These are phyloP conservation scores for Xerus rutilus DNA, from an alignment of 2,797 vertebrate genomes.

Conservation along the genomic window DNA sequence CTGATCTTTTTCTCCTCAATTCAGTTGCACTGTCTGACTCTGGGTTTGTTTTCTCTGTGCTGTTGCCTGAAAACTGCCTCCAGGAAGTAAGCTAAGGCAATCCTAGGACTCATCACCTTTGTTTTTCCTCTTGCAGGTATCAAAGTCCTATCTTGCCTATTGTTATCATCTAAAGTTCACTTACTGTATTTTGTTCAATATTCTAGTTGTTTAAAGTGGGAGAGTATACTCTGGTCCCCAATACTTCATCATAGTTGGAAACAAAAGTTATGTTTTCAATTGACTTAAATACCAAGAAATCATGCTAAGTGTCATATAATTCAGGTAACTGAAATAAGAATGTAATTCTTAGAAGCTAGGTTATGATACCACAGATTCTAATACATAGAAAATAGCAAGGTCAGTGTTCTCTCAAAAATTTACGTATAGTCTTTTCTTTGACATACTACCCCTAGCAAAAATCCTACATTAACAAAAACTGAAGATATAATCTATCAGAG, in stretches of 20 bases:
- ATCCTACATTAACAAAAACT: neutral
- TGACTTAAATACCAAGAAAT: slow-evolving; percentile 45
- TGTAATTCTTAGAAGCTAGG: slow-evolving; percentile 20
- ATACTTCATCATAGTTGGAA: neutral
- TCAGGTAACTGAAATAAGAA: slow-evolving; percentile 58
- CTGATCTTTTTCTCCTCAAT: neutral
- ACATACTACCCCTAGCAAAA: neutral
- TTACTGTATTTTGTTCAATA: neutral
- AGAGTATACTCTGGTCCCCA: neutral
- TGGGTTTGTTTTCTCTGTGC: neutral
- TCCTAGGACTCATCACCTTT: neutral
- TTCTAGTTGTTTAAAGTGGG: neutral
- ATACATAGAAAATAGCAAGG: neutral
- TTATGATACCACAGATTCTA: slow-evolving; percentile 11
- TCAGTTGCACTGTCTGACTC: neutral
- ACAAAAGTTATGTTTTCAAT: slow-evolving; percentile 44
- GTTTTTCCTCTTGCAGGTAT: slow-evolving; percentile 12
- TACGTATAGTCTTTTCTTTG: neutral
- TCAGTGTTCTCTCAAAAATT: neutral
- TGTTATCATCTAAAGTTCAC: slow-evolving; percentile 17
- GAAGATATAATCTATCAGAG: slow-evolving; percentile 13
- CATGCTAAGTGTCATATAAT: neutral
- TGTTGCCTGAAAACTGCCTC: slow-evolving; percentile 17
- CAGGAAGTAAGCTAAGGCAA: neutral
- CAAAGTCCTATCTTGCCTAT: neutral